phyloP scores from a whole-genome alignment of 2,888 invertebrate genomes.

The Diarsia rubi region DNA sequence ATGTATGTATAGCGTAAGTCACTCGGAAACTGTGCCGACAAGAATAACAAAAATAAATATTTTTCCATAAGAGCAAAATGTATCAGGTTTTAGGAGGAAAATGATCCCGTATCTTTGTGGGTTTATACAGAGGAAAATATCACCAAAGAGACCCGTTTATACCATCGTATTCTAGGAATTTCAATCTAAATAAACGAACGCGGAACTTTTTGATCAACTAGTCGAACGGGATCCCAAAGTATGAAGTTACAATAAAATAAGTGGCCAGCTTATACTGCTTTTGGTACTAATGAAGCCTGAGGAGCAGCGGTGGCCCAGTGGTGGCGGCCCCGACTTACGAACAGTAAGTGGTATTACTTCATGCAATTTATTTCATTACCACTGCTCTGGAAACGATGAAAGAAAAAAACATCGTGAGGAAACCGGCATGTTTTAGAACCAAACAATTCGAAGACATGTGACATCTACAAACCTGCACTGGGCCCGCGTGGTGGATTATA shows the following conservation, averaged over 20 bases:
- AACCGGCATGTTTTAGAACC: too few relatives aligned
- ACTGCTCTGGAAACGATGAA: too few relatives aligned
- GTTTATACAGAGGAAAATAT: constrained; percentile 22
- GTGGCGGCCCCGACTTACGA: too few relatives aligned
- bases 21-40: constrained; percentile 2
- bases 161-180: background rate
- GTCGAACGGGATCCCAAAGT: background rate
- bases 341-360: too few relatives aligned
- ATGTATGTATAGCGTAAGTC: constrained; percentile 9
- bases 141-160: background rate
- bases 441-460: too few relatives aligned
- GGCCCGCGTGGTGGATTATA: too few relatives aligned
- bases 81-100: constrained; percentile 52
- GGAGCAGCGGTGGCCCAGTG: too few relatives aligned
- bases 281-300: background rate
- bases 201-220: background rate
- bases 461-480: too few relatives aligned
- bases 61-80: constrained; percentile 32
- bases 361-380: too few relatives aligned
- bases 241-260: background rate
- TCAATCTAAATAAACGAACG: background rate
- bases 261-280: background rate
- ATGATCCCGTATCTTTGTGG: constrained; percentile 23
- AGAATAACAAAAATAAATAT: constrained; percentile 38
- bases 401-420: too few relatives aligned